Percentiles rank a stretch among this genome's conserved stretches.
These are phyloP conservation scores for Hippotragus niger DNA, from an alignment of 2,113 vertebrate species.

Conservation along the genomic window DNA sequence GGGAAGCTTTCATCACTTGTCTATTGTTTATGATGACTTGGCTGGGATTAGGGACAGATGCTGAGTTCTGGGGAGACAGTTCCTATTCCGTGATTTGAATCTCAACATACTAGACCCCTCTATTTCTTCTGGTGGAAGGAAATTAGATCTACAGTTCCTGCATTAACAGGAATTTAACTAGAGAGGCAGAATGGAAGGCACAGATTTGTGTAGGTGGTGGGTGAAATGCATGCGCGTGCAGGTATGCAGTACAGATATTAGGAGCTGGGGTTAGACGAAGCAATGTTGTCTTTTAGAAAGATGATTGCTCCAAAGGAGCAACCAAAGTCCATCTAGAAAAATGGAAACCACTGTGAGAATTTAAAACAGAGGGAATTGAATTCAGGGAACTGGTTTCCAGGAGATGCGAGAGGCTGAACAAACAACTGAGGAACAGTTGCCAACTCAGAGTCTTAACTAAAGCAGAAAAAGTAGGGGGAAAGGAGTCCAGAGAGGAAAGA, in stretches of 20 bases:
- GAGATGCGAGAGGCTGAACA: not conserved
- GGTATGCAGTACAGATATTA: not conserved
- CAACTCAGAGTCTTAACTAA: not conserved
- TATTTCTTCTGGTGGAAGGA: not conserved
- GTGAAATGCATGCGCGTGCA: fast-evolving
- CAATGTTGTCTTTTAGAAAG: not conserved
- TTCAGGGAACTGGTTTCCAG: not conserved
- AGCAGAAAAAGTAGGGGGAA: not conserved
- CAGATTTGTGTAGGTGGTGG: not conserved
- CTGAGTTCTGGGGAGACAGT: not conserved
- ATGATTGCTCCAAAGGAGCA: not conserved
- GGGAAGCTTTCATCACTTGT: not conserved
- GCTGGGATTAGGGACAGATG: not conserved
- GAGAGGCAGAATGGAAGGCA: not conserved
- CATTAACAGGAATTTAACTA: not conserved
- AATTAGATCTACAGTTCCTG: not conserved
- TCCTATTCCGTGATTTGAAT: not conserved
- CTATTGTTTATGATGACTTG: not conserved
- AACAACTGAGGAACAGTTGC: not conserved
- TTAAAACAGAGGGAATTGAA: not conserved
- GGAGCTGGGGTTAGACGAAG: not conserved
- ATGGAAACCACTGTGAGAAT: not conserved
- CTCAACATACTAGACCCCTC: not conserved
- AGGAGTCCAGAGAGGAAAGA: not conserved
- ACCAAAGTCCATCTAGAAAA: not conserved